A percentile compares a stretch with the other conserved stretches of the same genome.
These are phyloP conservation scores for Actinia tenebrosa DNA, from an alignment of 64 coral and sea anemone species.

Conservation along the genomic window DNA sequence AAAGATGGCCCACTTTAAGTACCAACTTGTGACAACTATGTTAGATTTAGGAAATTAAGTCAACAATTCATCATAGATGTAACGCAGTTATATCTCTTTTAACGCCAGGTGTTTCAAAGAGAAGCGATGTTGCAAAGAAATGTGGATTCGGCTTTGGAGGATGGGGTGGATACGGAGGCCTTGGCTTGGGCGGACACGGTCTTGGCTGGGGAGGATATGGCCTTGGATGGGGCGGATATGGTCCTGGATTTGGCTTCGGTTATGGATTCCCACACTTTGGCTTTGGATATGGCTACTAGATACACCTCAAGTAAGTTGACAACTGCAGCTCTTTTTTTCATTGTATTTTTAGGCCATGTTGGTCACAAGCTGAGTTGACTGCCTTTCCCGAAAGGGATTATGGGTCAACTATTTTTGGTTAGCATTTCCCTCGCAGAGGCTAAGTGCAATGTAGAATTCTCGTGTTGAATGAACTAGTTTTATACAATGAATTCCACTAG, in stretches of 20 bases:
- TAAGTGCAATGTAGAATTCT: too few relatives aligned
- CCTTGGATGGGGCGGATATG: not conserved
- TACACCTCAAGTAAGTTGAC: not conserved
- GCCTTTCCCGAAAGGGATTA: too few relatives aligned
- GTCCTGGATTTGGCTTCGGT: conserved; percentile 17
- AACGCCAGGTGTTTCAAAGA: conserved; percentile 6
- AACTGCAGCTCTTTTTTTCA: not conserved
- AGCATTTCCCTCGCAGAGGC: too few relatives aligned
- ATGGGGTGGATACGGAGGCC: conserved; percentile 1
- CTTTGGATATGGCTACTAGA: conserved; percentile 4
- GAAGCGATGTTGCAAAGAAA: conserved; percentile 18
- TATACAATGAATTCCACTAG: too few relatives aligned
- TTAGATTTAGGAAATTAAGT: not conserved
- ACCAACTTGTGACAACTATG: not conserved
- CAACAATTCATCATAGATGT: not conserved
- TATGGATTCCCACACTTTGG: conserved; percentile 6
- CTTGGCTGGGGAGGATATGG: not conserved
- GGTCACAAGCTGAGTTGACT: not conserved
- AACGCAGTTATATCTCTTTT: not conserved
- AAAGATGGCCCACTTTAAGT: not conserved
- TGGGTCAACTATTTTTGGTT: too few relatives aligned
- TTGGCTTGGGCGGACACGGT: conserved; percentile 33
- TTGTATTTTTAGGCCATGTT: too few relatives aligned
- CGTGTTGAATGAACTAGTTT: too few relatives aligned
- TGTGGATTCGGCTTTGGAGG: conserved; percentile 38